Percentiles rank a stretch among this genome's conserved stretches.
phyloP scores from a whole-genome alignment of 2,888 invertebrate genomes.

The Hypena proboscidalis region DNA sequence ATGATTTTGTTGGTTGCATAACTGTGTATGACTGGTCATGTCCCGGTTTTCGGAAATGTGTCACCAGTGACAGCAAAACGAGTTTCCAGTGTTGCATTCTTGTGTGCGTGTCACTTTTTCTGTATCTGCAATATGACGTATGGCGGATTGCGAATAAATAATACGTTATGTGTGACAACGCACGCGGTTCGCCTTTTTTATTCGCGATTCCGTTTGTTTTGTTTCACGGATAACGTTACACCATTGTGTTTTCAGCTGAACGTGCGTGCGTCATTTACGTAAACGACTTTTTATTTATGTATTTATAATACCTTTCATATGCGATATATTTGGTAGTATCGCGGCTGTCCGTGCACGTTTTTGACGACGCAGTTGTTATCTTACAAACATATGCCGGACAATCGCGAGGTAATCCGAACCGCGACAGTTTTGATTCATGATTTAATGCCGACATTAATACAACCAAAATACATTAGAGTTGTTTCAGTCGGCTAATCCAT shows the following conservation, averaged over 20 bases:
- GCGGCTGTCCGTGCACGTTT: constrained; percentile 20
- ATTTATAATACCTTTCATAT: constrained; percentile 39
- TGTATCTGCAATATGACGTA: constrained; percentile 57
- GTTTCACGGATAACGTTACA: constrained; percentile 53
- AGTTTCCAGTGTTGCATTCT: constrained; percentile 48
- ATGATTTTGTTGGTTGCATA: constrained; percentile 50
- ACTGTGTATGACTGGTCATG: constrained; percentile 49
- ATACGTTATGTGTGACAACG: constrained; percentile 51
- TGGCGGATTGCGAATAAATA: constrained; percentile 66
- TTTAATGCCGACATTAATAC: constrained; percentile 58
- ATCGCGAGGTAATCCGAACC: constrained; percentile 45
- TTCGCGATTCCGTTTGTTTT: constrained; percentile 50
- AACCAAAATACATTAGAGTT: constrained; percentile 58
- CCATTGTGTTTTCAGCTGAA: constrained; percentile 41
- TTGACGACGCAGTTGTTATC: constrained; percentile 38
- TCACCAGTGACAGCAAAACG: constrained; percentile 46
- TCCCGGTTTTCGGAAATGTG: constrained; percentile 48
- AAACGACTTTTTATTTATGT: constrained; percentile 58
- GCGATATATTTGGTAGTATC: constrained; percentile 26
- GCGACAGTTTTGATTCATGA: constrained; percentile 58
- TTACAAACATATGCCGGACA: constrained; percentile 34
- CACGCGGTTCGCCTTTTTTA: constrained; percentile 50
- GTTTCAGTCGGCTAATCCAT: constrained; percentile 64
- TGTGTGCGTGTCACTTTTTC: constrained; percentile 52
- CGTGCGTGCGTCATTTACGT: constrained; percentile 54